A percentile compares a stretch with the other conserved stretches of the same genome.
These are phyloP conservation scores for Muraenolepis orangiensis DNA, from an alignment of 2,797 vertebrate genomes.

Conservation along the genomic window DNA sequence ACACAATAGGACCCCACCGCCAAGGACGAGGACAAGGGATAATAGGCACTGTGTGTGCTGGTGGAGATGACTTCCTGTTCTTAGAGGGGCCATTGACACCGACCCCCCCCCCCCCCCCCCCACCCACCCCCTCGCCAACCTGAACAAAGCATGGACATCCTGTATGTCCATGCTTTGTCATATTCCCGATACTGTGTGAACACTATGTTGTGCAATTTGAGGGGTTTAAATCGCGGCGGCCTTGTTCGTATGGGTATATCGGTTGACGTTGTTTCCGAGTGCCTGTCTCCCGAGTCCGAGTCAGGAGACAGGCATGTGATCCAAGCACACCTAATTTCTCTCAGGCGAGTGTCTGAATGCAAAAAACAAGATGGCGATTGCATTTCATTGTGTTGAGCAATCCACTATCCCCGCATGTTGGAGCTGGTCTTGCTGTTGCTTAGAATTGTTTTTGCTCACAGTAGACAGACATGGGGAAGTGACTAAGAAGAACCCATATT, in stretches of 20 bases:
- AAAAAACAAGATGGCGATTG: constrained; percentile 4
- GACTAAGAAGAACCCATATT: background rate
- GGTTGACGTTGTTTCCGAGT: background rate
- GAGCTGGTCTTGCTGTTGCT: constrained; percentile 32
- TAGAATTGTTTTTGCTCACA: constrained; percentile 61
- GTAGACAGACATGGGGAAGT: constrained; percentile 49
- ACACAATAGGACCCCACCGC: constrained; percentile 51
- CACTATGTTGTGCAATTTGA: background rate
- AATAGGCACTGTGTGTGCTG: constrained; percentile 59
- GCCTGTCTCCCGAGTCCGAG: too few species aligned
- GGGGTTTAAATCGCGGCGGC: constrained; percentile 64
- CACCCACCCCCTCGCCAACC: background rate
- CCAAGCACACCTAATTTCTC: constrained; percentile 17
- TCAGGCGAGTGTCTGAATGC: constrained; percentile 16
- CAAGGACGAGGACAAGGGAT: constrained; percentile 1
- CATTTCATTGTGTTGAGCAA: constrained; percentile 24
- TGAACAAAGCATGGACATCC: background rate
- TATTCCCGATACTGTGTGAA: background rate
- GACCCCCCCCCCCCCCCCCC: background rate
- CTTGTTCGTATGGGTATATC: constrained; percentile 16
- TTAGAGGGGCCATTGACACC: background rate
- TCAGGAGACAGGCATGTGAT: background rate
- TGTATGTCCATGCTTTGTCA: background rate
- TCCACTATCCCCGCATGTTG: constrained; percentile 36
- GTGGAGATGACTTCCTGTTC: constrained; percentile 36